Conservation (phyloP, 2,888 invertebrate genomes). For the Drosophila longiperda region DNA sequence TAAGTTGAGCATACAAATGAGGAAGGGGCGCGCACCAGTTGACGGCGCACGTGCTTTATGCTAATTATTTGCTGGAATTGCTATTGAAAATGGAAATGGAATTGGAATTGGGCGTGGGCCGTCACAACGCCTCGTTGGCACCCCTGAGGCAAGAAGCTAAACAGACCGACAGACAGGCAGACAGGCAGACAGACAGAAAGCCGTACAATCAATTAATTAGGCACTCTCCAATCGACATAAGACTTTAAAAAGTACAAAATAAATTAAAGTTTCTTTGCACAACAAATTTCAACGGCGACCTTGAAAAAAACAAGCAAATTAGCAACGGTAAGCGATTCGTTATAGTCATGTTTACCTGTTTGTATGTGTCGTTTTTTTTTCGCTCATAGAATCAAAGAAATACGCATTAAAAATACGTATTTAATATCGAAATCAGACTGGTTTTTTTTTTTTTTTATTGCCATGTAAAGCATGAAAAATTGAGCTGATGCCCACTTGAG, state of each 20-base stretch:
- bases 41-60: slow-evolving; percentile 77
- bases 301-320: not conserved
- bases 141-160: slow-evolving; percentile 9
- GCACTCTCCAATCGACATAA: slow-evolving; percentile 30
- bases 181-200: not conserved
- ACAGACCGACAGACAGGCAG: not conserved
- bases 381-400: not conserved
- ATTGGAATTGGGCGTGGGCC: slow-evolving; percentile 74
- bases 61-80: slow-evolving; percentile 65
- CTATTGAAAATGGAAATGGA: slow-evolving; percentile 51
- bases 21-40: slow-evolving; percentile 55
- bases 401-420: not conserved
- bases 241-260: not conserved
- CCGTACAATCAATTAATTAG: slow-evolving; percentile 60
- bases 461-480: slow-evolving; percentile 8
- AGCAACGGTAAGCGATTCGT: slow-evolving; percentile 4
- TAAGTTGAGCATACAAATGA: slow-evolving; percentile 70
- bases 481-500: slow-evolving; percentile 45
- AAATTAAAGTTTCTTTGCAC: not conserved
- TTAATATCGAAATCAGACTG: not conserved
- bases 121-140: slow-evolving; percentile 20
- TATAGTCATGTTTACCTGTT: not conserved
- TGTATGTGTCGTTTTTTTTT: not conserved
- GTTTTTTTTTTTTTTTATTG: not conserved
- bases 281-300: not conserved